Percentiles rank a stretch among this genome's conserved stretches.
phyloP scores from a whole-genome alignment of 2,113 vertebrate species.

The Ibidorhyncha struthersii region DNA sequence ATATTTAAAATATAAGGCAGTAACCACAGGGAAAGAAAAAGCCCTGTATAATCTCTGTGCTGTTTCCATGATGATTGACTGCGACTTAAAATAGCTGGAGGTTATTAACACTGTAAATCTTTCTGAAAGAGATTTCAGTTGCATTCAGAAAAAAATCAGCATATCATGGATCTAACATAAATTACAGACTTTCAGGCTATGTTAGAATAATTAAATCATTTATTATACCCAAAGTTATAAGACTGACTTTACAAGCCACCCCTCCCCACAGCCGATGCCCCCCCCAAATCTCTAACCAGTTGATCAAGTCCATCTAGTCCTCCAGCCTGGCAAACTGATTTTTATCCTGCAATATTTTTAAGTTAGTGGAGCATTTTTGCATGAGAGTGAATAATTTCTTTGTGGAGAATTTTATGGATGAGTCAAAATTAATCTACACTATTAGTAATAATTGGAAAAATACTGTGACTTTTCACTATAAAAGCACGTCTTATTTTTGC shows the following conservation, averaged over 20 bases:
- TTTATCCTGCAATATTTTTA: not conserved
- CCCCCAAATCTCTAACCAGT: not conserved
- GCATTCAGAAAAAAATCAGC: constrained; percentile 26
- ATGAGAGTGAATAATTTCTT: fast-evolving
- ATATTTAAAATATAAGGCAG: constrained; percentile 39
- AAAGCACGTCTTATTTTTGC: not conserved
- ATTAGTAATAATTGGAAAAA: not conserved
- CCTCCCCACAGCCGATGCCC: fast-evolving
- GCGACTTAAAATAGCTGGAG: constrained; percentile 52
- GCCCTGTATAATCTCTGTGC: not conserved
- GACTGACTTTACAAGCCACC: not conserved
- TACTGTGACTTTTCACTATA: not conserved
- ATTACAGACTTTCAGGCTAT: constrained; percentile 22
- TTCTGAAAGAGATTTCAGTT: constrained; percentile 39
- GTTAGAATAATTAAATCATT: constrained; percentile 24
- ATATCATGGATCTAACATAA: not conserved
- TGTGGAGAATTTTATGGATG: not conserved
- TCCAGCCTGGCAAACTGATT: not conserved
- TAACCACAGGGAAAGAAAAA: not conserved
- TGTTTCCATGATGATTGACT: constrained; percentile 50
- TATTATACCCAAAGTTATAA: not conserved
- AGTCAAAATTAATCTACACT: not conserved
- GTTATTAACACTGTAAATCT: constrained; percentile 66
- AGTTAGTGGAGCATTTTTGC: not conserved
- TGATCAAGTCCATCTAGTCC: not conserved